Percentiles rank a stretch among this genome's conserved stretches.
phyloP scores from a whole-genome alignment of 2,888 invertebrate species.

The Sesia apiformis region DNA sequence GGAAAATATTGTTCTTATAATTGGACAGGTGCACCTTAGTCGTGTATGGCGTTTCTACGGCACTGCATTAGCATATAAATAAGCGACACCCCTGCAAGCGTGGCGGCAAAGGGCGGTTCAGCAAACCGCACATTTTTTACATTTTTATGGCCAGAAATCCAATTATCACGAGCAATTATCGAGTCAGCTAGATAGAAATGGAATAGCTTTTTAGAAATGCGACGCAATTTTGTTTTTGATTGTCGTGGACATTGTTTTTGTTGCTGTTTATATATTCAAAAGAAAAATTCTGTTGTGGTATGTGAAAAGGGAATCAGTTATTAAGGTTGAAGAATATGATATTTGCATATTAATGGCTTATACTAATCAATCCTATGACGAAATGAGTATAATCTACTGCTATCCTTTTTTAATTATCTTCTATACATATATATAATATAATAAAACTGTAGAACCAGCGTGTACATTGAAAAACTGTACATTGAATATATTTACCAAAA shows the following conservation, averaged over 20 bases:
- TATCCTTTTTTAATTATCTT: too few species aligned
- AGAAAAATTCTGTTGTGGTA: too few species aligned
- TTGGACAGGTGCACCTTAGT: conserved; percentile 65
- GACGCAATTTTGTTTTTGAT: conserved; percentile 34
- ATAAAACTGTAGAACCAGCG: too few species aligned
- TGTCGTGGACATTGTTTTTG: conserved; percentile 10
- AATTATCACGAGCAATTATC: conserved; percentile 69
- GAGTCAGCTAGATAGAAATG: conserved; percentile 50
- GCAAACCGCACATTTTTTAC: conserved; percentile 37
- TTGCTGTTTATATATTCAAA: too few species aligned
- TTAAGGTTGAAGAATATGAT: too few species aligned
- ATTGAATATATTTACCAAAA: too few species aligned
- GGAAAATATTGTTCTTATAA: conserved; percentile 65
- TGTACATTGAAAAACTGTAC: too few species aligned
- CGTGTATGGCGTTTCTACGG: conserved; percentile 60
- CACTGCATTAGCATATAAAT: conserved; percentile 68
- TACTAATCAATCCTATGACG: too few species aligned
- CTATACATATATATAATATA: too few species aligned
- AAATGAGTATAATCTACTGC: too few species aligned
- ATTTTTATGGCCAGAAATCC: conserved; percentile 64
- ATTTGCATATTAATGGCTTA: too few species aligned
- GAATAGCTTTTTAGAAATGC: conserved; percentile 41
- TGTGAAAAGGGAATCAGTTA: too few species aligned
- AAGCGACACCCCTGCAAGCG: conserved; percentile 48
- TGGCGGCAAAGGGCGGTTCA: conserved; percentile 38